Percentiles rank a stretch among this genome's conserved stretches.
phyloP scores from a whole-genome alignment of 2,888 invertebrate genomes.

The Zaprionus bogoriensis region DNA sequence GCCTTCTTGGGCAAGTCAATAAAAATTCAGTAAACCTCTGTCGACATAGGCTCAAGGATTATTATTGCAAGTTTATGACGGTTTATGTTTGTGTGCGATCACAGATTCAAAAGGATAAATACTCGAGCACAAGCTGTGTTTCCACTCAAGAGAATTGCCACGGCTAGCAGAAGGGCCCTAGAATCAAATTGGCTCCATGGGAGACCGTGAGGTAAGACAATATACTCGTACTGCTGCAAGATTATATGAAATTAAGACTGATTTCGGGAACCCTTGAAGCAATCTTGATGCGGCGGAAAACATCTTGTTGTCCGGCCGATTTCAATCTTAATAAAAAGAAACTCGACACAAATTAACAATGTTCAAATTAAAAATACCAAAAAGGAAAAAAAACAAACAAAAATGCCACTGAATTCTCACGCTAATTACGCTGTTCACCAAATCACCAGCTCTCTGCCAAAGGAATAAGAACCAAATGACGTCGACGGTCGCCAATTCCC shows the following conservation, averaged over 20 bases:
- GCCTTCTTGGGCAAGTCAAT: constrained; percentile 58
- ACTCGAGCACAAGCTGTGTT: constrained; percentile 6
- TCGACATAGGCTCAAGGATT: constrained; percentile 77
- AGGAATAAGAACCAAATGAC: constrained; percentile 38
- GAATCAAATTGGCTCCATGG: constrained; percentile 44
- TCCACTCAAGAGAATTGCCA: constrained; percentile 31
- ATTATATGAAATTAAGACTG: not conserved
- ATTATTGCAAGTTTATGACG: constrained; percentile 74
- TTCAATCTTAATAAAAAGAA: constrained; percentile 5
- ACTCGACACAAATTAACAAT: constrained; percentile 17
- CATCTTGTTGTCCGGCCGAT: constrained; percentile 9
- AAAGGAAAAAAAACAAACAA: constrained; percentile 17
- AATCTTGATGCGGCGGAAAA: not conserved
- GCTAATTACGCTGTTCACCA: constrained; percentile 63
- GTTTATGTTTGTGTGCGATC: constrained; percentile 45
- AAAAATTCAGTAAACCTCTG: constrained; percentile 76
- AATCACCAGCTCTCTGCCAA: constrained; percentile 9
- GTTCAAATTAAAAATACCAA: constrained; percentile 2
- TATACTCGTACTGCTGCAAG: not conserved
- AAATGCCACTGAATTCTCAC: constrained; percentile 59
- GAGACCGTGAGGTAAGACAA: constrained; percentile 2
- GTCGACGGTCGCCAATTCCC: constrained; percentile 36
- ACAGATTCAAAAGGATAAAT: constrained; percentile 61
- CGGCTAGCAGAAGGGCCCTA: constrained; percentile 20
- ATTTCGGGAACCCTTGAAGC: not conserved